Percentiles rank a stretch among this genome's conserved stretches.
phyloP scores from a whole-genome alignment of 53 echinoderm and acorn worm genomes.

The Echinarachnius parma region DNA sequence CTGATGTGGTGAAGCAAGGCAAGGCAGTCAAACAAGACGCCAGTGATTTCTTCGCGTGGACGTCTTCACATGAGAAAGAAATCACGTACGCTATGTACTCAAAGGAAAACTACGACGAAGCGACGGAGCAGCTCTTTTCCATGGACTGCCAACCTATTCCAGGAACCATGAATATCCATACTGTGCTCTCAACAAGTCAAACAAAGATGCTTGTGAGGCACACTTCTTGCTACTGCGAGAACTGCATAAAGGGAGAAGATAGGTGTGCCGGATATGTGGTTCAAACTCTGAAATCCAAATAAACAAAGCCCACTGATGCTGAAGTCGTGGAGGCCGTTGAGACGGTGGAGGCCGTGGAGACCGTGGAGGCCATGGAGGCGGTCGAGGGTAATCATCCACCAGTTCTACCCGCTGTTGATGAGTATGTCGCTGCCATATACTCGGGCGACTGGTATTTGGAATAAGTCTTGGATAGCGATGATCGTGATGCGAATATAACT shows the following conservation, averaged over 20 bases:
- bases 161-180: conserved; percentile 22
- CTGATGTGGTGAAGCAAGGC: conserved; percentile 36
- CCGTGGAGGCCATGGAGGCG: neutral
- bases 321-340: neutral
- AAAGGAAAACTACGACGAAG: conserved; percentile 13
- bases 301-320: neutral
- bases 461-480: conserved; percentile 42
- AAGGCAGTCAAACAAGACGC: conserved; percentile 37
- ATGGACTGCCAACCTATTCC: conserved; percentile 27
- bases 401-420: conserved; percentile 13
- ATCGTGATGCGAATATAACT: conserved; percentile 50
- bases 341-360: neutral
- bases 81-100: neutral
- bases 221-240: conserved; percentile 31
- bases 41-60: conserved; percentile 32
- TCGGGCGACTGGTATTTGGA: conserved; percentile 34
- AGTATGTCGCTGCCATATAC: conserved; percentile 37
- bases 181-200: conserved; percentile 7
- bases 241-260: conserved; percentile 1
- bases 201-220: conserved; percentile 14
- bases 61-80: conserved; percentile 32
- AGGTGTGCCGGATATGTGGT: neutral
- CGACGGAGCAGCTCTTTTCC: neutral
- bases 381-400: neutral
- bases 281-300: neutral